Percentiles rank a stretch among this genome's conserved stretches.
Conservation (phyloP, 23 tunicate species). For the Clavelina lepadiformis region DNA sequence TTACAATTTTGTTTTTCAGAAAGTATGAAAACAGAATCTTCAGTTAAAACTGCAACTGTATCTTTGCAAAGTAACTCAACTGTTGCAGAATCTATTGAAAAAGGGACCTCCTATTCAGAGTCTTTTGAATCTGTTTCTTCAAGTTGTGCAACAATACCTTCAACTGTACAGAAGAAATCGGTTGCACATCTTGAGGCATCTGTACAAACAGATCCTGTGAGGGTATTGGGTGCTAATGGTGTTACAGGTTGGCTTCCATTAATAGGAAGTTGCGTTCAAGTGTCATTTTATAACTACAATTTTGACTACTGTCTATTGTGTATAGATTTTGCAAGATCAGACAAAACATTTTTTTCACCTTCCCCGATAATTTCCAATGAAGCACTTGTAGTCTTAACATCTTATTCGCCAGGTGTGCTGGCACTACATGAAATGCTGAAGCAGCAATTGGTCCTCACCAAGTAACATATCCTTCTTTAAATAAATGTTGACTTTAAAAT, state of each 20-base stretch:
- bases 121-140: slow-evolving; percentile 18
- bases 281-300: not conserved
- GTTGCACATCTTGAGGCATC: not conserved
- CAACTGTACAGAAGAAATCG: not conserved
- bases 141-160: not conserved
- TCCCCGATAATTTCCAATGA: slow-evolving; percentile 34
- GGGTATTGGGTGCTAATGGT: too few species aligned
- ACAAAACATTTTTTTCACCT: slow-evolving; percentile 46
- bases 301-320: too few species aligned
- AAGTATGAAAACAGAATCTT: too few species aligned
- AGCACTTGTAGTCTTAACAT: slow-evolving; percentile 49
- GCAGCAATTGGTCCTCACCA: slow-evolving; percentile 63
- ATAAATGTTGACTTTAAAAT: not conserved
- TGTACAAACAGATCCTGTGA: slow-evolving; percentile 31
- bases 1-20: too few species aligned
- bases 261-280: not conserved
- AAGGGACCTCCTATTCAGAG: slow-evolving; percentile 16
- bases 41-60: too few species aligned
- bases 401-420: slow-evolving; percentile 69
- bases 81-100: not conserved
- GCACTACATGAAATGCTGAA: slow-evolving; percentile 80
- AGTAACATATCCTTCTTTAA: slow-evolving; percentile 12
- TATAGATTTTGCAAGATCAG: too few species aligned
- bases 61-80: too few species aligned
- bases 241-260: not conserved